Evolutionary conservation across 2,888 invertebrate genomes (phyloP).

Genomic region (Chrysolina oricalcia): DNA sequence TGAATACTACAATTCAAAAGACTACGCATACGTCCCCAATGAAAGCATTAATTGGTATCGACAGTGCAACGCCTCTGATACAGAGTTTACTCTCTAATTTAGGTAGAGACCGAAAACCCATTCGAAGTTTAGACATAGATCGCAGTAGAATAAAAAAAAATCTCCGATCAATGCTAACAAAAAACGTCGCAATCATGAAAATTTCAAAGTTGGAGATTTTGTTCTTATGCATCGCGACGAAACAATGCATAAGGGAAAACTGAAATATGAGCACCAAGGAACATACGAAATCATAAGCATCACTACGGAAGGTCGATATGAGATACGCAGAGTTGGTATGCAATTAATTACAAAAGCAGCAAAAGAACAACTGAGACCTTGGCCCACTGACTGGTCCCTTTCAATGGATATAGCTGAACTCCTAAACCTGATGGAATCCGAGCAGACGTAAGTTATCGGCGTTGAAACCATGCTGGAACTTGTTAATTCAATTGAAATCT

Average conservation of each 20-base stretch:
- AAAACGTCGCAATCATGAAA: not conserved
- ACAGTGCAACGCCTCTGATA: not conserved
- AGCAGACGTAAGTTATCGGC: not conserved
- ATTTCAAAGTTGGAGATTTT: not conserved
- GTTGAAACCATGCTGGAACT: not conserved
- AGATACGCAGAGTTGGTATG: too few species aligned
- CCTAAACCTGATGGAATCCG: not conserved
- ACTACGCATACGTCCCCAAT: slow-evolving; percentile 48
- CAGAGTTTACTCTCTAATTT: too few species aligned
- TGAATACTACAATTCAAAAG: slow-evolving; percentile 53
- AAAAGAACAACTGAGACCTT: not conserved
- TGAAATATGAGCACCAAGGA: not conserved
- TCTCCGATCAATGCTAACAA: not conserved
- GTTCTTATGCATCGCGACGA: not conserved
- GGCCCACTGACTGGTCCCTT: not conserved
- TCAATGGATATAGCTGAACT: not conserved
- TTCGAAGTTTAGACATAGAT: too few species aligned
- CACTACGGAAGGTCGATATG: too few species aligned
- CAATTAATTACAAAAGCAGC: too few species aligned
- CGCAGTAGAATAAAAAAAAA: not conserved
- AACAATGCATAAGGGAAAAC: not conserved
- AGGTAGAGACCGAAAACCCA: not conserved
- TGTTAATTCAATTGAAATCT: not conserved
- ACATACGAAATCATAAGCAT: too few species aligned
- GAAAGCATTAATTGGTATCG: slow-evolving; percentile 44